Evolutionary conservation across 92 coral and sea anemone species (phyloP), one percentile per base, ranked within the genome.

Genomic region (Montipora capitata): DNA sequence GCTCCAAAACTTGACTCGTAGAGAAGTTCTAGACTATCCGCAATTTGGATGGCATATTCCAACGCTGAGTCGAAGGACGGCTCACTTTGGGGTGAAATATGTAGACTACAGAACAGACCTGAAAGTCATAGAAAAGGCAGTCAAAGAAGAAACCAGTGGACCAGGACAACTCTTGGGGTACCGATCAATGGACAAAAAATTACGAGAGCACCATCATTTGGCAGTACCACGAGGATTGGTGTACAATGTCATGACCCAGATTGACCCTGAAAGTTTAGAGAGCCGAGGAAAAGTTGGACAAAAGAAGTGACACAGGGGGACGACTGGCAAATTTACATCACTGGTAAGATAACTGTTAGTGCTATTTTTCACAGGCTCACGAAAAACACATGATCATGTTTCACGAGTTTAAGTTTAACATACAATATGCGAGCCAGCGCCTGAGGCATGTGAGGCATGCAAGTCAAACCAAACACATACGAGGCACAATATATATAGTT

Each of bases 161-260:
- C 35, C 35, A 78, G 93, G 93, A 40, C 83, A 64, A 82, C 93
- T 90, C n/a, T 78, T 85, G 18, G 93, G 93, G 59, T 85, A 90
- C 77, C 35, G 0, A 27, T 27, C 35, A 27, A 27, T 27, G 1
- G n/a, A 27, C 35, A 27, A 27, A 27, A 27, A 48, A 48, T 48
- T 2, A 48, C 52, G 52, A 48, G 52, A 48, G 10, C 52, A 80
- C 54, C 91, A 86, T 71, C 81, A 78, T 9, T 78, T 85, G 44
- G 74, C 94, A 72, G 94, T 91, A 48, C 94, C 91, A 40, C 91
- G 80, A 61, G 88, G 94, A 40, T 73, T 91, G 51, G 88, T 91
- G 70, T 80, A 91, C 65, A 76, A 86, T 68, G 91, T 91, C 17
- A 80, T 87, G 91, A 86, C 85, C 17, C 63, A 80, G 52, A 81